Evolutionary conservation across 1,140 invertebrate genomes (phyloP).

Genomic region (Drosophila setifemur): DNA sequence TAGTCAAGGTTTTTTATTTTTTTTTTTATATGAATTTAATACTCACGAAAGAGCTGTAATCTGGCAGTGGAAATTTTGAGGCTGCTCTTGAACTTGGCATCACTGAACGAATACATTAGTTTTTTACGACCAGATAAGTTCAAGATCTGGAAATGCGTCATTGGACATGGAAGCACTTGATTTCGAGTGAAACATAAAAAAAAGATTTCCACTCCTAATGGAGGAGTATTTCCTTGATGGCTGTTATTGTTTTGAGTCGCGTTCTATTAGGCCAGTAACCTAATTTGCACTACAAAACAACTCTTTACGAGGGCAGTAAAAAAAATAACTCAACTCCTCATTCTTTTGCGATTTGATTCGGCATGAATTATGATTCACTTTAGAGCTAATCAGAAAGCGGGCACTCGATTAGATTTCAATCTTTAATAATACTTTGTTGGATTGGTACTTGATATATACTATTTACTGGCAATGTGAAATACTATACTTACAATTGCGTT

Average conservation of each 20-base stretch:
- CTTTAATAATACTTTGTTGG: not conserved
- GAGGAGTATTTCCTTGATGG: conserved; percentile 22
- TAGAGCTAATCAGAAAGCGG: conserved; percentile 13
- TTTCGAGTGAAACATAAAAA: not conserved
- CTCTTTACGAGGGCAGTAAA: not conserved
- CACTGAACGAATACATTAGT: conserved; percentile 2
- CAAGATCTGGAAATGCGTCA: not conserved
- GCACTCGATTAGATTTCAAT: conserved; percentile 38
- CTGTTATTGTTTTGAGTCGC: not conserved
- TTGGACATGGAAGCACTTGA: conserved; percentile 11
- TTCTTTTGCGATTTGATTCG: conserved; percentile 11
- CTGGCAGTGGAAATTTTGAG: not conserved
- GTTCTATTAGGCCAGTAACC: not conserved
- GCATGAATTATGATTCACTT: not conserved
- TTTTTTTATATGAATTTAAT: too few species aligned
- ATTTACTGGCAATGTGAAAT: conserved; percentile 2
- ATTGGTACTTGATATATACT: too few species aligned
- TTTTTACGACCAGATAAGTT: conserved; percentile 6
- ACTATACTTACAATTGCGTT: conserved; percentile 82
- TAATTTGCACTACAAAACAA: conserved; percentile 19
- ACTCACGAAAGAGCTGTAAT: too few species aligned
- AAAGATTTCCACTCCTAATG: conserved; percentile 34
- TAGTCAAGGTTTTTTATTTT: not conserved
- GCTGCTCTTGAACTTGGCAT: conserved; percentile 18
- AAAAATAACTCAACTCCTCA: too few species aligned